Conservation (phyloP, 1,140 invertebrate genomes). For the Drosophila eugracilis region DNA sequence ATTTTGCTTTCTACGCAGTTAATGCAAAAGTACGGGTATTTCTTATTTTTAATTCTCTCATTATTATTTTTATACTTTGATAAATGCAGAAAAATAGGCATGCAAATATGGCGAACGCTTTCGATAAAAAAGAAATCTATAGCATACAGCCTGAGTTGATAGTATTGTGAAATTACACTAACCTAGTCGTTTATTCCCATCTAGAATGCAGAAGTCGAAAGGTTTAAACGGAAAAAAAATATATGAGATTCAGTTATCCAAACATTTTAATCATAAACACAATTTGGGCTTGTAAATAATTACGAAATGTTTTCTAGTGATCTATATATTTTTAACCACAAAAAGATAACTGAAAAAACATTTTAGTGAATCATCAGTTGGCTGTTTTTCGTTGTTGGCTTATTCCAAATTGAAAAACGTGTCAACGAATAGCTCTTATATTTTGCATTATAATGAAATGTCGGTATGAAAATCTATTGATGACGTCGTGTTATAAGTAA, state of each 20-base stretch:
- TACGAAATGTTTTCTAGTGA: not conserved
- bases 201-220: not conserved
- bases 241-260: no score
- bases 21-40: conserved; percentile 48
- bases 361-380: not conserved
- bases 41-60: conserved; percentile 24
- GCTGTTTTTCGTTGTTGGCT: not conserved
- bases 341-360: not conserved
- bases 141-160: not conserved
- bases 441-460: not conserved
- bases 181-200: not conserved
- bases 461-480: not conserved
- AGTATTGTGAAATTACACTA: not conserved
- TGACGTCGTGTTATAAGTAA: not conserved
- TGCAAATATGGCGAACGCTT: conserved; percentile 40
- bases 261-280: not conserved
- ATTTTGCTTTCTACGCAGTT: conserved; percentile 79
- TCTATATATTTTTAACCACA: not conserved
- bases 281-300: not conserved
- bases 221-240: not conserved
- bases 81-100: conserved; percentile 62
- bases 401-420: not conserved
- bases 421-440: not conserved
- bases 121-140: conserved; percentile 12
- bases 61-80: conserved; percentile 62